Evolutionary conservation across 2,113 vertebrate species (phyloP).

Genomic region (Pavo muticus): DNA sequence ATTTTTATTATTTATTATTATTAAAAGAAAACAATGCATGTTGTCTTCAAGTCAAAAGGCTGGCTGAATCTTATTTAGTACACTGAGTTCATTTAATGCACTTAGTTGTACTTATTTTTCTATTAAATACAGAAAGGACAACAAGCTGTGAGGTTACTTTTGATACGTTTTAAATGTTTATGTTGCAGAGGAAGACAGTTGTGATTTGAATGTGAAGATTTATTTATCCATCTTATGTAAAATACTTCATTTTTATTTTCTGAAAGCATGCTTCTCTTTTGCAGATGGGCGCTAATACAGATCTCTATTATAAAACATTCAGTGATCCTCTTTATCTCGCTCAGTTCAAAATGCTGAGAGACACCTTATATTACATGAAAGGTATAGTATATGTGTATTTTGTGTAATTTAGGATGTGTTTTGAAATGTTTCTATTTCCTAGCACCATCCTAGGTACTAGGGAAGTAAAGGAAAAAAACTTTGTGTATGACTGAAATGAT

Average conservation of each 20-base stretch:
- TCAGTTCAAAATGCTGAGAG: conserved; percentile 97
- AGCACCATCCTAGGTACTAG: background rate
- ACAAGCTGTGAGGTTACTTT: background rate
- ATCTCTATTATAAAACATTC: conserved; percentile 89
- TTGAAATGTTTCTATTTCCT: background rate
- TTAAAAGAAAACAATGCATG: accelerated
- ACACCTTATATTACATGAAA: conserved; percentile 93
- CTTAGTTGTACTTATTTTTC: background rate
- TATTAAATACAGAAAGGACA: background rate
- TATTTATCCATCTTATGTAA: background rate
- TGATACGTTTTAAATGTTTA: background rate
- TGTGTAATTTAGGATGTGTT: background rate
- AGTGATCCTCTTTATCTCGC: conserved; percentile 94
- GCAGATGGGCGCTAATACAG: conserved; percentile 82
- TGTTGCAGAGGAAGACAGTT: background rate
- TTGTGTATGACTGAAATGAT: background rate
- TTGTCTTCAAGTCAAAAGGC: background rate
- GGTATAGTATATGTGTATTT: conserved; percentile 72
- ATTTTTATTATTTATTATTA: background rate
- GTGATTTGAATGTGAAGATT: background rate
- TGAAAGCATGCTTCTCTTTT: background rate
- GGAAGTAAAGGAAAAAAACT: background rate
- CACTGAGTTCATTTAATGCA: background rate
- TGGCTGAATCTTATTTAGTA: background rate
- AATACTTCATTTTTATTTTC: background rate